Evolutionary conservation across 2,113 vertebrate genomes (phyloP).

Genomic region (Vidua chalybeata): DNA sequence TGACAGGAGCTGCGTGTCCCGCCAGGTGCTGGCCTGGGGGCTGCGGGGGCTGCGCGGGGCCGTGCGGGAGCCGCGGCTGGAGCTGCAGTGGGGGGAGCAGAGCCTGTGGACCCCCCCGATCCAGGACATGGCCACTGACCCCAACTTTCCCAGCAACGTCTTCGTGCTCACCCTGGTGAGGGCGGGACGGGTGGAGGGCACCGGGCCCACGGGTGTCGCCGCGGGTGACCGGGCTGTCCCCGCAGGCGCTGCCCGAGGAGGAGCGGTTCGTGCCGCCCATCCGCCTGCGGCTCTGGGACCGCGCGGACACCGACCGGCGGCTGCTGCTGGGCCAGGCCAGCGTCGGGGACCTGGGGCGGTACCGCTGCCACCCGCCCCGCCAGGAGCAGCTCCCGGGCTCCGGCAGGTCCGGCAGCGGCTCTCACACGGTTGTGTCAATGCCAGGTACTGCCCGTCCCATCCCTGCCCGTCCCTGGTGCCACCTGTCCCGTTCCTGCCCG

Average conservation of each 20-base stretch:
- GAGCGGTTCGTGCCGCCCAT: constrained; percentile 51
- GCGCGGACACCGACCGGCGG: constrained; percentile 11
- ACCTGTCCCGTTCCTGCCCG: no score
- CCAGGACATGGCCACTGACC: constrained; percentile 36
- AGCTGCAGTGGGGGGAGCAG: constrained; percentile 67
- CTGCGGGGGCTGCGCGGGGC: constrained; percentile 62
- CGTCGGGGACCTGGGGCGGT: constrained; percentile 37
- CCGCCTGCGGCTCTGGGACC: constrained; percentile 66
- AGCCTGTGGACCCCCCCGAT: constrained; percentile 57
- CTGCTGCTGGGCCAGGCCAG: constrained; percentile 59
- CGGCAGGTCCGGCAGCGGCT: rapidly evolving
- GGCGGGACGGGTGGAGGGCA: rapidly evolving
- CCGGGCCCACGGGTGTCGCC: not conserved
- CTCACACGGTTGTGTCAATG: not conserved
- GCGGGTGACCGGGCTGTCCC: not conserved
- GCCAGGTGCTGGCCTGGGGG: constrained; percentile 75
- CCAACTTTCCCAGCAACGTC: constrained; percentile 64
- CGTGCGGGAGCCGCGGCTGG: constrained; percentile 45
- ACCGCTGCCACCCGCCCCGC: not conserved
- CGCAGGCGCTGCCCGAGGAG: constrained; percentile 65
- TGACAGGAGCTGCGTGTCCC: not conserved
- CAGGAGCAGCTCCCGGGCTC: not conserved
- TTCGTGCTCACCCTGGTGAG: constrained; percentile 70
- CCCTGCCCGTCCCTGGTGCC: not conserved
- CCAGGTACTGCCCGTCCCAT: not conserved